Base-by-base conservation (phyloP, 2,888 invertebrate species). In the Monopis laevigella region DNA sequence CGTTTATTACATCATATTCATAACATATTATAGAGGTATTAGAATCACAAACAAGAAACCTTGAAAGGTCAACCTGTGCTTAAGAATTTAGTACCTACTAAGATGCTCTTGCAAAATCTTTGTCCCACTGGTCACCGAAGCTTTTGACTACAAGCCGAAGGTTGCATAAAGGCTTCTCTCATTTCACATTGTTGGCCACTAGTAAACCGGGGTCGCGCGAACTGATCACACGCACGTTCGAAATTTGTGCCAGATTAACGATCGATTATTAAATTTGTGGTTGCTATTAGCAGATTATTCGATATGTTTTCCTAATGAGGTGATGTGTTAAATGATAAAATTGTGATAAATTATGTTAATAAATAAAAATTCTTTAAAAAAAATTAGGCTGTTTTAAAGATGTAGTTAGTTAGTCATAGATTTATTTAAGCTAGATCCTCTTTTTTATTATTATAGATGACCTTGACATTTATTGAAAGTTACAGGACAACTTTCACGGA, bases 131-230 rank as follows among this genome's bases (percentile, higher is more conserved):
- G 48, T 52, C 45, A 45, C 49, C 61, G 67, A 13, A 10, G 30
- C 30, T 14, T 58, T 71, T 73, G 74, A 73, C 74, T 75, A 65
- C 70, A 74, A 65, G 58, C 51, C 59, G 75, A 77, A 78, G 77
- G 77, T 75, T 77, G 71, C 71, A 64, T 67, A 69, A 73, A 74
- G 67, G 60, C 65, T 66, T 59, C 57, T n/a, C n/a, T 26, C 21
- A 26, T 28, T 65, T 62, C 63, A 24, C 64, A 63, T 58, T 62
- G 57, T 59, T 54, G 59, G 50, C 48, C 51, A 5, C 71, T 71
- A 78, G 77, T 78, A 62, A 53, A 68, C 56, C 56, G 64, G 61
- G 58, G 51, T 57, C 65, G 44, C 61, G 53, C 70, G 68, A 51
- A 52, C 53, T 53, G 73, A 13, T 16, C 59, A 54, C 65, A 64